Evolutionary conservation across 2,797 vertebrate species (phyloP), one percentile per base, ranked within the genome.

Genomic region (Gymnocypris eckloni): DNA sequence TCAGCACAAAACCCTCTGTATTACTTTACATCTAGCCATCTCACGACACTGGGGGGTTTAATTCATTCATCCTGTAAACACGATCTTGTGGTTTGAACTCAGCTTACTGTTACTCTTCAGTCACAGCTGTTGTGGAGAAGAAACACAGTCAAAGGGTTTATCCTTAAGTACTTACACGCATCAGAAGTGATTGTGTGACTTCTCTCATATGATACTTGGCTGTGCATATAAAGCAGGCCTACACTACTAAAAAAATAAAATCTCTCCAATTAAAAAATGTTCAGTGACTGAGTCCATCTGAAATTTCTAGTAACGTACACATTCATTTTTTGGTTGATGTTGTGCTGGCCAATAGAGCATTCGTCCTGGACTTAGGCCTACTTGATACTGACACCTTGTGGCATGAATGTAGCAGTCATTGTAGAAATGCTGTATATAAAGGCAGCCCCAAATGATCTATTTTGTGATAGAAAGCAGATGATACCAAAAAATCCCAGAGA

Each of bases 21-120:
- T 86, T 77, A 75, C 66, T 79, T 86, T 86, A 67, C 81, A 69
- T 66, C 48, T 28, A 73, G 69, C 67, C 43, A 15, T 87, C 86
- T 82, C 72, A 85, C 43, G 16, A 50, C 54, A 61, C 52, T 41
- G 22, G 56, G 73, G 56, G 75, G 45, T 12, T 48, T 86, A 28
- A 67, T 67, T 79, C 81, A 79, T 85, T 81, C 81, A 72, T 86
- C 67, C 64, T 82, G 80, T 86, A 85, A 88, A 86, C 54, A 85
- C 12, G 48, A 59, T 83, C 50, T 80, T 79, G 81, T 45, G 69
- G 80, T 67, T 83, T 79, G 77, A 72, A 75, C 76, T 85, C 67
- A 64, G 52, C 81, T 61, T 79, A 86, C 61, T 73, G 56, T 72
- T 83, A 67, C 56, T 79, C 72, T 82, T 16, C 83, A 77, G 85